Evolutionary conservation across 1,140 invertebrate genomes (phyloP), one percentile per base, ranked within the genome.

Genomic region (Contarinia nasturtii): DNA sequence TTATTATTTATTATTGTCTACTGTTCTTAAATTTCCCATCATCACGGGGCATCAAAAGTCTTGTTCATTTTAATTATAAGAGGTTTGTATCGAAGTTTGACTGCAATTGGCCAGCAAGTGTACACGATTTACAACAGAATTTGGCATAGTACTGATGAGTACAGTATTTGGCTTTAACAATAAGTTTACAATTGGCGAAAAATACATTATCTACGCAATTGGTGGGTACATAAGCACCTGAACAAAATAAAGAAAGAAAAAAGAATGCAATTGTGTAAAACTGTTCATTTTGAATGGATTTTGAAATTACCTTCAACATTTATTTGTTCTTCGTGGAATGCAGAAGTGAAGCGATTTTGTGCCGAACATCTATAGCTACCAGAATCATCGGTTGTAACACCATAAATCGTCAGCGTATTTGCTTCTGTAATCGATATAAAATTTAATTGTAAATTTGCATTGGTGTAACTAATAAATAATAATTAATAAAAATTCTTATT

Each of bases 61-160:
- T 17, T n/a, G 5, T 38, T 38, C 12, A 14, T 38, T 17, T 38
- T 7, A n/a, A 7, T n/a, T 34, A 14, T 38, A n/a, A 38, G 15
- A n/a, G 15, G 12, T n/a, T n/a, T 17, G 15, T n/a, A 43, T 43
- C 18, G 4, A 18, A 18, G 4, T n/a, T 20, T 11, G 11, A 43
- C 10, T 57, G 48, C 18, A 85, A 58, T 53, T 86, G 80, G 2
- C 86, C 86, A 2, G 86, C 85, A 61, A 82, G 67, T 33, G 86
- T 84, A 58, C 89, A 94, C 1, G 86, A 90, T 57, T 79, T 74
- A 65, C 91, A 95, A 61, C 91, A 95, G 75, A 91, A 94, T 60
- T 75, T 74, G n/a, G 80, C 82, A 60, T 94, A 95, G 63, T 89
- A 90, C 51, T 76, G 70, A 61, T 94, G 89, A 8, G 70, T 69